phyloP scores from a whole-genome alignment of 2,797 vertebrate genomes.

The Botia kubotai region DNA sequence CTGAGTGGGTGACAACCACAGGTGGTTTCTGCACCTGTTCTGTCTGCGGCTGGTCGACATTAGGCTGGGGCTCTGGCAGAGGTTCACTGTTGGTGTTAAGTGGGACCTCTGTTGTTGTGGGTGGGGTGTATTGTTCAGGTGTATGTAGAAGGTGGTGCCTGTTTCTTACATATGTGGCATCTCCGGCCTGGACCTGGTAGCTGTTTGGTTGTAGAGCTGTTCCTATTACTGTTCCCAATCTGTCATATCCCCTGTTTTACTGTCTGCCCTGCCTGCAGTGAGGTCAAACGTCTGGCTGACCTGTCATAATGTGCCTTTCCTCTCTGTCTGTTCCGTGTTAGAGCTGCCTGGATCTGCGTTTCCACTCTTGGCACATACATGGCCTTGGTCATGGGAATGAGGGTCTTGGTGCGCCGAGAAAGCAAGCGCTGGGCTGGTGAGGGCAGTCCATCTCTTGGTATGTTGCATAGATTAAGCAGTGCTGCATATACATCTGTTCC shows the following conservation, averaged over 20 bases:
- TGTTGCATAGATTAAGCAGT: too few species aligned
- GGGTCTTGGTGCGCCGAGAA: too few species aligned
- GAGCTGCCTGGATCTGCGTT: too few species aligned
- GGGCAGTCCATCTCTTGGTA: too few species aligned
- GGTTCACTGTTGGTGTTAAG: too few species aligned
- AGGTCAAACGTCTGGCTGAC: neutral
- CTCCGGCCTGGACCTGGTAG: too few species aligned
- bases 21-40: neutral
- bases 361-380: too few species aligned
- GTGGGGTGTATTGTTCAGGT: neutral
- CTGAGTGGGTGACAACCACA: neutral
- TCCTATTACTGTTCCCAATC: conserved; percentile 4
- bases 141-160: conserved; percentile 4
- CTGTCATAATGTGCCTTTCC: neutral
- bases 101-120: neutral
- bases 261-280: neutral
- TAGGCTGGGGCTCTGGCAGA: neutral
- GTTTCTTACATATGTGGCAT: conserved; percentile 1
- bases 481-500: too few species aligned
- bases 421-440: too few species aligned
- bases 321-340: too few species aligned
- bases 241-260: conserved; percentile 27
- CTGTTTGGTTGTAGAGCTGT: neutral
- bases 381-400: too few species aligned
- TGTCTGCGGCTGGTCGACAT: neutral